Evolutionary conservation across 2,797 vertebrate genomes (phyloP).

Genomic region (Neosilurus mollespiculum): DNA sequence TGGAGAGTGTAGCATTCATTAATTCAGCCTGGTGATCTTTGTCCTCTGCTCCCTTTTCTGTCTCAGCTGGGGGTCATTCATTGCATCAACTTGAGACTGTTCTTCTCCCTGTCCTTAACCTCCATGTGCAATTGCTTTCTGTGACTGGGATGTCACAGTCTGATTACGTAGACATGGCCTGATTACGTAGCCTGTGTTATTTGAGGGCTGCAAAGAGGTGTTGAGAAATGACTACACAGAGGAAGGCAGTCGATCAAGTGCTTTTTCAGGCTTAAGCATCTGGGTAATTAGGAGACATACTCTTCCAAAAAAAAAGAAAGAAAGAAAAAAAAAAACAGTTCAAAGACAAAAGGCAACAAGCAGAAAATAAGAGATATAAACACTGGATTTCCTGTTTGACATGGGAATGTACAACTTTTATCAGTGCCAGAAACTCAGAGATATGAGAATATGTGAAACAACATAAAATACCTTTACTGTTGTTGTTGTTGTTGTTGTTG

Average conservation of each 20-base stretch:
- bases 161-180: too few relatives aligned
- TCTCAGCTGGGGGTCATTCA: constrained; percentile 67
- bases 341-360: constrained; percentile 26
- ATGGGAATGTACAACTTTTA: constrained; percentile 18
- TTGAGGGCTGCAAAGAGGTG: constrained; percentile 57
- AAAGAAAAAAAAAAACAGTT: too few relatives aligned
- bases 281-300: constrained; percentile 73
- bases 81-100: constrained; percentile 64
- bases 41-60: constrained; percentile 58
- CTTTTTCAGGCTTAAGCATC: constrained; percentile 66
- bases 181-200: constrained; percentile 32
- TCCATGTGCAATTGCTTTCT: constrained; percentile 63
- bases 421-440: neutral
- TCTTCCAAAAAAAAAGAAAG: constrained; percentile 29
- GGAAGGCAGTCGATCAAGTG: constrained; percentile 71
- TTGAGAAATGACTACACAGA: constrained; percentile 60
- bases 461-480: neutral
- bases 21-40: constrained; percentile 60
- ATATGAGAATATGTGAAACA: neutral
- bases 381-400: constrained; percentile 14
- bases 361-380: neutral
- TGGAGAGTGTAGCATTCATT: constrained; percentile 23
- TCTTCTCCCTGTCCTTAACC: constrained; percentile 62
- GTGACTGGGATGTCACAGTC: constrained; percentile 59
- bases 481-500: too few relatives aligned